phyloP scores from a whole-genome alignment of 2,113 vertebrate genomes.

The Bubo bubo region DNA sequence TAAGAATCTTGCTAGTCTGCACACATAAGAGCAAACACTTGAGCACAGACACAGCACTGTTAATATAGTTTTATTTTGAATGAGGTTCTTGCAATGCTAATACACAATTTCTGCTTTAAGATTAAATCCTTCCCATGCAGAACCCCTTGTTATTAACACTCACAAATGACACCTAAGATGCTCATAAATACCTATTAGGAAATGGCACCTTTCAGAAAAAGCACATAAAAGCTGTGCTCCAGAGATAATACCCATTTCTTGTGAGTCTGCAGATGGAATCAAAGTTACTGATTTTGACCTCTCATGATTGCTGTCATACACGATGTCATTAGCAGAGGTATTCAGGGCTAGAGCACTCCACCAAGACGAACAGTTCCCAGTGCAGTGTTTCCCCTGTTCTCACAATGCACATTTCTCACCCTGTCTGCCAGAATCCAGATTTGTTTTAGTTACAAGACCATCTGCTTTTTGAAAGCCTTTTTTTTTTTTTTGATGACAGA shows the following conservation, averaged over 20 bases:
- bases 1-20: background rate
- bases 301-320: background rate
- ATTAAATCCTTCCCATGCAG: background rate
- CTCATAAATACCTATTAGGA: background rate
- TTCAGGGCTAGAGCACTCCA: background rate
- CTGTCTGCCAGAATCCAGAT: conserved; percentile 56
- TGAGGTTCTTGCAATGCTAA: background rate
- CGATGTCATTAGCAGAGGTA: background rate
- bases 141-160: background rate
- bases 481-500: conserved; percentile 18
- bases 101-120: background rate
- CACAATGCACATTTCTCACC: conserved; percentile 1
- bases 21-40: background rate
- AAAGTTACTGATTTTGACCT: background rate
- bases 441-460: conserved; percentile 57
- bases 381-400: background rate
- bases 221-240: background rate
- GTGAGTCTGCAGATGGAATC: background rate
- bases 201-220: background rate
- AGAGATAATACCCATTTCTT: background rate
- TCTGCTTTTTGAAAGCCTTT: conserved; percentile 44
- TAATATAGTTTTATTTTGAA: background rate
- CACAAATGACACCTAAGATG: background rate
- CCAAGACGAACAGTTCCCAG: background rate
- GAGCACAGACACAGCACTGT: background rate